Conservation (phyloP, 2,113 vertebrate species). For the Cairina moschata region DNA sequence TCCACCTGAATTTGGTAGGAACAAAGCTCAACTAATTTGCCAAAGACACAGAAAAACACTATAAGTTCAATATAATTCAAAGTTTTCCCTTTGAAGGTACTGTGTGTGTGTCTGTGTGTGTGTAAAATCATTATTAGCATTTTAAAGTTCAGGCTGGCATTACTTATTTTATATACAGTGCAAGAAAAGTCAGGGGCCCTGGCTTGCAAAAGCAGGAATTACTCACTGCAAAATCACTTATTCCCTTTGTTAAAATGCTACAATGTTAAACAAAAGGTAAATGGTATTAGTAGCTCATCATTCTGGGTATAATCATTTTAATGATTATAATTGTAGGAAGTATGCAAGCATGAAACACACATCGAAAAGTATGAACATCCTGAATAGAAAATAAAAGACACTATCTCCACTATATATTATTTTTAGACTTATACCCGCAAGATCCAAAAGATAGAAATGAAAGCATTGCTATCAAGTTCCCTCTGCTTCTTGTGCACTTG, state of each 20-base stretch:
- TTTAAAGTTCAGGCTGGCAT: background rate
- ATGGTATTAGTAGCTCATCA: background rate
- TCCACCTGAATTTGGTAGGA: background rate
- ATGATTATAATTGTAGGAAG: background rate
- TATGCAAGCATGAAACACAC: background rate
- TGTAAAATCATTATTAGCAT: background rate
- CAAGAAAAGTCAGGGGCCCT: background rate
- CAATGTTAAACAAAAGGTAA: background rate
- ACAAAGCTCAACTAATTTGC: background rate
- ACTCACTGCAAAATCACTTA: background rate
- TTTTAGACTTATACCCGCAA: background rate
- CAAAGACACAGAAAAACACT: background rate
- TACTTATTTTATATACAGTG: background rate
- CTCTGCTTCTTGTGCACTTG: background rate
- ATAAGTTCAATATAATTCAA: too few relatives aligned
- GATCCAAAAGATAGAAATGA: background rate
- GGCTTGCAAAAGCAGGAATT: background rate
- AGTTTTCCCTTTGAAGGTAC: background rate
- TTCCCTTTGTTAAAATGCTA: background rate
- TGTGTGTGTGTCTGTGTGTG: too few relatives aligned
- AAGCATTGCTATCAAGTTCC: rapidly evolving
- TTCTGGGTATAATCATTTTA: background rate
- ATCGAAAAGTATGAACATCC: background rate
- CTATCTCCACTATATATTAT: background rate
- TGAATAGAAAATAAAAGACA: background rate